These are phyloP conservation scores for Hemaris fuciformis DNA, from an alignment of 2,888 invertebrate species.

Conservation along the genomic window DNA sequence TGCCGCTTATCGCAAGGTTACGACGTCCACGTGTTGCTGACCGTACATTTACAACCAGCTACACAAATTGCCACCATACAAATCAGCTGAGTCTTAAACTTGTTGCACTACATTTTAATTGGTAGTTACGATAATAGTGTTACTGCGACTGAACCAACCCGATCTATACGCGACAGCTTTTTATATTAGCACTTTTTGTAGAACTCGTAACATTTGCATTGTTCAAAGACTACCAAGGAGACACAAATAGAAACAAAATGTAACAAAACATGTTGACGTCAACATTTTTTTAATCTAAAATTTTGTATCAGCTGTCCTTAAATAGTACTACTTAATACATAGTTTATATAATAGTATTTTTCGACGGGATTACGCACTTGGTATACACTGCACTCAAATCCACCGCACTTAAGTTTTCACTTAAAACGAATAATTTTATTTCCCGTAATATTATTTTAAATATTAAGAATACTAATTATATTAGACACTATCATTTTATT, in stretches of 20 bases:
- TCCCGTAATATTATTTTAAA: too few relatives aligned
- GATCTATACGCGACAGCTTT: too few relatives aligned
- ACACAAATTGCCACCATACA: not conserved
- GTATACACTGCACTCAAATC: too few relatives aligned
- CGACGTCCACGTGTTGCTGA: conserved; percentile 47
- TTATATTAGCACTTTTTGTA: not conserved
- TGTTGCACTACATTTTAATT: not conserved
- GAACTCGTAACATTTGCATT: not conserved
- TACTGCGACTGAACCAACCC: not conserved
- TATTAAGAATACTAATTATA: too few relatives aligned
- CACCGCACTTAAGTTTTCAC: too few relatives aligned
- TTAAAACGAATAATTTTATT: too few relatives aligned
- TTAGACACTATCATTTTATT: too few relatives aligned
- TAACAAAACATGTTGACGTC: not conserved
- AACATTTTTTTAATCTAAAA: too few relatives aligned
- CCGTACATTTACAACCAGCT: not conserved
- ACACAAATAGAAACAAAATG: not conserved
- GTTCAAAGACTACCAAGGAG: not conserved
- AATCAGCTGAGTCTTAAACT: not conserved
- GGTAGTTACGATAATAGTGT: not conserved
- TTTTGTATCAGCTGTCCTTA: too few relatives aligned
- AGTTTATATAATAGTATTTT: too few relatives aligned
- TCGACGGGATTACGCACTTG: too few relatives aligned
- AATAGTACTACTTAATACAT: too few relatives aligned
- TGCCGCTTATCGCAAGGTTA: conserved; percentile 69